Evolutionary conservation across 2,113 vertebrate genomes (phyloP).

Genomic region (Fregetta grallaria): DNA sequence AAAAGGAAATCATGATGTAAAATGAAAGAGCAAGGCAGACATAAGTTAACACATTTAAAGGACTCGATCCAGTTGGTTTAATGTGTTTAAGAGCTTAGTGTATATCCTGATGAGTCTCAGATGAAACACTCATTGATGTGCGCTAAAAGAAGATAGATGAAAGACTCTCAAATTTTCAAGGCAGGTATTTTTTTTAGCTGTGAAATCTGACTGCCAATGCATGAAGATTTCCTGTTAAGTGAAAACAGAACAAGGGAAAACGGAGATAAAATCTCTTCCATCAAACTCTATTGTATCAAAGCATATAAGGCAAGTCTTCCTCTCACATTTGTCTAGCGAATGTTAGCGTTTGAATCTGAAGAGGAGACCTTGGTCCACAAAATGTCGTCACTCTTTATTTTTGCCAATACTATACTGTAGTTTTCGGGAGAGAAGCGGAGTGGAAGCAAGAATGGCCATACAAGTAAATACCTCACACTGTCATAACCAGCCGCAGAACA

Average conservation of each 20-base stretch:
- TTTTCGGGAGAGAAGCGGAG: background rate
- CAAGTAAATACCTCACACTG: background rate
- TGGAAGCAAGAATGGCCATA: background rate
- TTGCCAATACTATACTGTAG: background rate
- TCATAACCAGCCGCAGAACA: background rate
- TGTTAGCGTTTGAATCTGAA: background rate
- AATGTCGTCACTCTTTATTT: background rate
- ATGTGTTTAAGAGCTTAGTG: constrained; percentile 24
- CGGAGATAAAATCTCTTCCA: background rate
- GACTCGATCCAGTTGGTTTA: constrained; percentile 12
- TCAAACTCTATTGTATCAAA: background rate
- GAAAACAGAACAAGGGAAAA: constrained; percentile 10
- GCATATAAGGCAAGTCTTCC: background rate
- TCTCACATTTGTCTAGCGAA: background rate
- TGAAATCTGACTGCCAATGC: constrained; percentile 23
- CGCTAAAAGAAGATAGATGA: constrained; percentile 32
- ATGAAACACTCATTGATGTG: constrained; percentile 31
- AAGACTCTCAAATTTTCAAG: constrained; percentile 36
- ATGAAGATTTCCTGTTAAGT: constrained; percentile 41
- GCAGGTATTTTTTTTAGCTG: constrained; percentile 29
- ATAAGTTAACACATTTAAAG: constrained; percentile 1
- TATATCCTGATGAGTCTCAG: background rate
- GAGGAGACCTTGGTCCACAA: background rate
- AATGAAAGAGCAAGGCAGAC: background rate
- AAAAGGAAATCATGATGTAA: background rate